Evolutionary conservation across 2,113 vertebrate genomes (phyloP).

Genomic region (Turnix velox): DNA sequence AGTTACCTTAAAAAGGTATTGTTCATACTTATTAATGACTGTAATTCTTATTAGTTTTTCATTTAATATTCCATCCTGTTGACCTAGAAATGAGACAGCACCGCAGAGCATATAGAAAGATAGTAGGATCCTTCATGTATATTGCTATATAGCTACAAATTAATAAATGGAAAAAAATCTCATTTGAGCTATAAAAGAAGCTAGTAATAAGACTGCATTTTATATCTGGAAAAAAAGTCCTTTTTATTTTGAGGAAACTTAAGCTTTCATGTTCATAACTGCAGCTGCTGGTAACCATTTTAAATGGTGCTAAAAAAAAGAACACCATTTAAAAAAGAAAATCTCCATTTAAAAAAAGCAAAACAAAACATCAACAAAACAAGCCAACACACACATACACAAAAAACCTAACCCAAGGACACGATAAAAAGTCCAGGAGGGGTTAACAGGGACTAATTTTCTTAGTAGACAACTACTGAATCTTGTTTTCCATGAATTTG

Average conservation of each 20-base stretch:
- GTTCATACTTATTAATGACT: neutral
- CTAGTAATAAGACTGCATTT: neutral
- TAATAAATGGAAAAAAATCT: neutral
- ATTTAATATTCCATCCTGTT: neutral
- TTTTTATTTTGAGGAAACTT: neutral
- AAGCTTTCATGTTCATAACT: neutral
- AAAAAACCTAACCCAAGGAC: neutral
- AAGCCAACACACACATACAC: neutral
- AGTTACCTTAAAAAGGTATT: neutral
- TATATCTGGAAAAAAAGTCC: neutral
- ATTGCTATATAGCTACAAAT: neutral
- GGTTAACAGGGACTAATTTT: neutral
- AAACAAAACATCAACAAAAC: neutral
- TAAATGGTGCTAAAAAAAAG: neutral
- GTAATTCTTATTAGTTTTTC: neutral
- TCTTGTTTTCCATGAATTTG: neutral
- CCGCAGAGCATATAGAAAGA: neutral
- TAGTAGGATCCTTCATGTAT: neutral
- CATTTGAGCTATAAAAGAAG: neutral
- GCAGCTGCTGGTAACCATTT: neutral
- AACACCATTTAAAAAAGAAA: neutral
- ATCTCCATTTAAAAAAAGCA: neutral
- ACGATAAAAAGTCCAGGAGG: neutral
- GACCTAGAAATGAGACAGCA: neutral
- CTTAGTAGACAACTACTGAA: neutral